Base-by-base conservation (phyloP, 64 coral and sea anemone species). In the Acropora tenuis region DNA sequence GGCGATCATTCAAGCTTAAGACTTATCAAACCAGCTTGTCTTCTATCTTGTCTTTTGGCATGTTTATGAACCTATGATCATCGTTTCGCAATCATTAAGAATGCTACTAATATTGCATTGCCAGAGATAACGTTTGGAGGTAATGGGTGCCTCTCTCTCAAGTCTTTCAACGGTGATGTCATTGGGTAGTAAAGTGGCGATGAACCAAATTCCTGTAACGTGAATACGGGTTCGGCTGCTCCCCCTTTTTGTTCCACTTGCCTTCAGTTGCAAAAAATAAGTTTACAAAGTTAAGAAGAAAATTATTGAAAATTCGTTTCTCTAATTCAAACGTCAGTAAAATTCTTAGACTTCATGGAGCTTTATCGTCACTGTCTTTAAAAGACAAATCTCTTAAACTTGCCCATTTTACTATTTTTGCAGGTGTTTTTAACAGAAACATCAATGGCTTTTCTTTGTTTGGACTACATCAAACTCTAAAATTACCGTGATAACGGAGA, bases 331-430 rank as follows among this genome's bases (percentile, higher is more conserved):
- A 30, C 30, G 67, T 69, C 67, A 69, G 67, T 69, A 4, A 69
- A 0, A 69, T 69, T 69, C 67, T 69, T 55, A 5, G 52, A 55
- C 52, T 55, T 4, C 52, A 30, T 30, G 30, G 30, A 53, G 50
- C 5, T 6, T 6, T 53, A 63, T 63, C 59, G 10, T 73, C 18
- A 30, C 71, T 73, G 71, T 73, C 71, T 30, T 73, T 73, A 73
- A 71, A 71, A 73, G 71, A 73, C 71, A 73, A 73, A 73, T 73
- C 10, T 73, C 71, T 73, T 73, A 73, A 73, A 73, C 71, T 7
- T 73, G 71, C 1, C 71, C 71, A 30, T 73, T 73, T 73, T 73
- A 73, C 71, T 73, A 73, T 15, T 43, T 73, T 73, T 16, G 50
- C 17, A 73, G 71, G 17, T 73, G 71, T 73, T 73, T 73, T 73